Evolutionary conservation across 2,888 invertebrate species (phyloP), one percentile per base, ranked within the genome.

Genomic region (Patella ulyssiponensis): DNA sequence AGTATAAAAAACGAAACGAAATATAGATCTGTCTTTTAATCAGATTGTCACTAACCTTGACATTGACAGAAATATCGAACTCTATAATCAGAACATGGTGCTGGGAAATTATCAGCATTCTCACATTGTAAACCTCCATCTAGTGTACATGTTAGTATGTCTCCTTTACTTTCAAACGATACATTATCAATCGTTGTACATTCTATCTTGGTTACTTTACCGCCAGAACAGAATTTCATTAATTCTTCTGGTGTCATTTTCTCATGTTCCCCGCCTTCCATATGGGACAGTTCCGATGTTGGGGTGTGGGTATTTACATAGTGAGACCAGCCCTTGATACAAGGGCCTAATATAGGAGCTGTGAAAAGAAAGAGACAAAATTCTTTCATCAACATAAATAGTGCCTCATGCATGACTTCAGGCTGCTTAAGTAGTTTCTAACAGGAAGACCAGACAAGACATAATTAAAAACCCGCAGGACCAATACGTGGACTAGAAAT

Each of bases 61-160:
- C 95, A 95, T 76, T 93, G 91, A 72, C 88, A 88, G 77, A 80
- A 85, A 80, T 87, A 88, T 77, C 86, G 74, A 53, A 88, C 83
- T 84, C 86, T 85, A 77, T 88, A 88, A 79, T 88, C 87, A n/a
- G 80, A 81, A 77, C 88, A 88, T 44, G 79, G 79, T n/a, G 78
- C 64, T 12, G 79, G 81, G 71, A 44, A 53, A 73, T 87, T 83
- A 69, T 85, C 81, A 3, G 73, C 78, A 73, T 88, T 91, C 79
- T 91, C 92, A 88, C 96, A 97, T 9, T 94, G 91, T 0, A 97
- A 92, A 0, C 96, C 97, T 14, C 93, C 93, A 84, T 95, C 94
- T 78, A 96, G 89, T 58, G 86, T 81, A 76, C 90, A 90, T 33
- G 79, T 79, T 4, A 80, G 72, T 1, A 83, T 83, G 27, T 87